phyloP scores from a whole-genome alignment of 2,797 vertebrate genomes.

The Octomys mimax region DNA sequence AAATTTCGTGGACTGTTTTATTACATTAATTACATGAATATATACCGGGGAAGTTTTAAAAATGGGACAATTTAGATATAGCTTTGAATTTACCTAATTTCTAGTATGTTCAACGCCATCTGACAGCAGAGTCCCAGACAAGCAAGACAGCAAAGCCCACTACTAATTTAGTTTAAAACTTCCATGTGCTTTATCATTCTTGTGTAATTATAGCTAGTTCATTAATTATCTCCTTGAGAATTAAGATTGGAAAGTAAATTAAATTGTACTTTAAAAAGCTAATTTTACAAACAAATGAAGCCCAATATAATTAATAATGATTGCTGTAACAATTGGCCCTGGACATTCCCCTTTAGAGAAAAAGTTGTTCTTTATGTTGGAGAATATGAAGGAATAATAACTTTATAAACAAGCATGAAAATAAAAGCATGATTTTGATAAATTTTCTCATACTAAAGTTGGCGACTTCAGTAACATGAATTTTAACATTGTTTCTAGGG shows the following conservation, averaged over 20 bases:
- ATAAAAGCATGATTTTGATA: conserved; percentile 58
- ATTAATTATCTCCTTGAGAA: conserved; percentile 82
- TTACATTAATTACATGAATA: background rate
- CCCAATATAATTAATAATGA: conserved; percentile 80
- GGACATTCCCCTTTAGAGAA: conserved; percentile 64
- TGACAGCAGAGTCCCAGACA: background rate
- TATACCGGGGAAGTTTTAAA: background rate
- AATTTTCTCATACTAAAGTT: conserved; percentile 7
- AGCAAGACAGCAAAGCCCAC: conserved; percentile 44
- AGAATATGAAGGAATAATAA: conserved; percentile 43
- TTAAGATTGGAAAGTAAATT: conserved; percentile 75
- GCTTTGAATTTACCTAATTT: background rate
- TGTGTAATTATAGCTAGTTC: conserved; percentile 78
- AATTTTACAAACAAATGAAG: conserved; percentile 80
- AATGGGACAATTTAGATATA: accelerated
- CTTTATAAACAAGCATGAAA: conserved; percentile 32
- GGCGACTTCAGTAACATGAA: conserved; percentile 25
- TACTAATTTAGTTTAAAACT: conserved; percentile 79
- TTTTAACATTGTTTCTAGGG: background rate
- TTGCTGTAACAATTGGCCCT: conserved; percentile 60
- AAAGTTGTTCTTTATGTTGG: conserved; percentile 37
- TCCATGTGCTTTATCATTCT: conserved; percentile 75
- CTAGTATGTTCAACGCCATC: background rate
- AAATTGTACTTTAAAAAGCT: conserved; percentile 79
- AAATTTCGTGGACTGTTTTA: conserved; percentile 13